Base-by-base conservation (phyloP, 2,797 vertebrate genomes). In the Astyanax mexicanus region DNA sequence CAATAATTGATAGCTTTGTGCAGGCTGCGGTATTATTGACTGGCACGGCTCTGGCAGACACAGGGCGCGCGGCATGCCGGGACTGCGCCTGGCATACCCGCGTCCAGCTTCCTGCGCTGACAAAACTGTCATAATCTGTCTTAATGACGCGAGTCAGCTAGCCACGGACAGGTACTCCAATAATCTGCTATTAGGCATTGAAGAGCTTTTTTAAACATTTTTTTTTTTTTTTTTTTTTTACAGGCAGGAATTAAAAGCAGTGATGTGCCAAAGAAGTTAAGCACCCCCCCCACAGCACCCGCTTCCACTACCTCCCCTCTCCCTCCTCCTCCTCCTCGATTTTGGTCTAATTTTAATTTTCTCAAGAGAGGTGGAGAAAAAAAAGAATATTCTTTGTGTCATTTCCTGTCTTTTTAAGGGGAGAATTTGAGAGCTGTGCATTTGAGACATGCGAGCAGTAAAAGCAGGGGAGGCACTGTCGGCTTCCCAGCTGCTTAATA, bases 1-100 rank as follows among this genome's bases (percentile, higher is more conserved):
- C 90, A 93, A 93, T 95, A 95, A 95, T 93, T 94, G 94, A 94
- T 94, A 93, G 92, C 90, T 91, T 89, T 91, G 90, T 91, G 21
- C 90, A 91, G 89, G 87, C 86, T 88, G 87, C 84, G 86, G 90
- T 89, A 87, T 90, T 93, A 91, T 89, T 93, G 93, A 95, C 91
- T 94, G 92, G 92, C 93, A 93, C 84, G 42, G 85, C 83, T 89
- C 86, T 88, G 83, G 25, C 81, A 66, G 81, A 91, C 93, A 90
- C 86, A 90, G 90, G 92, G 89, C 90, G 86, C 85, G 85, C 86
- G 89, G 78, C 76, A 91, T 92, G 91, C 90, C 88, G 87, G 90
- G 87, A 83, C 86, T 87, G 86, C 85, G 89, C 84, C 74, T 86
- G 88, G 90, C 80, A 86, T 87, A 83, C 85, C 90, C 87, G 86